phyloP scores from a whole-genome alignment of 2,797 vertebrate genomes.

The Distichodus sexfasciatus region DNA sequence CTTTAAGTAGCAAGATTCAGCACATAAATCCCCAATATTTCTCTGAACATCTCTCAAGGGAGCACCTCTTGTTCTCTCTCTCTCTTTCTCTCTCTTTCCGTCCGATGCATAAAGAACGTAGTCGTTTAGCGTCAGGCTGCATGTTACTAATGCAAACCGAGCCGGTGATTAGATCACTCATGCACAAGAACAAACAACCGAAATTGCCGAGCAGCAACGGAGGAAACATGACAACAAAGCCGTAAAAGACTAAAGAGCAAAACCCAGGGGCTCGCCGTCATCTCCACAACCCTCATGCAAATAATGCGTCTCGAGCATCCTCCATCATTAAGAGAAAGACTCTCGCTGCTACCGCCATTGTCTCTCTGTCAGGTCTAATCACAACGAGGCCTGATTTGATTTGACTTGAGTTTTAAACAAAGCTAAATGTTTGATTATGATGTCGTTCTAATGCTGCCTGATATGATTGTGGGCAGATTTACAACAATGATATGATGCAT shows the following conservation, averaged over 20 bases:
- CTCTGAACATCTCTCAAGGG: too few species aligned
- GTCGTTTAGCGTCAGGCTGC: neutral
- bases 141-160: too few species aligned
- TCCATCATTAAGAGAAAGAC: neutral
- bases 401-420: neutral
- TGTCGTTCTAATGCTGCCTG: neutral
- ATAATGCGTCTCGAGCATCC: neutral
- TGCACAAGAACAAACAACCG: neutral
- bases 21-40: too few species aligned
- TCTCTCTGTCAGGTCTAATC: neutral
- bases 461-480: neutral
- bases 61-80: too few species aligned
- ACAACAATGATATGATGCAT: neutral
- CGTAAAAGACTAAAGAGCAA: neutral
- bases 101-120: neutral
- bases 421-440: neutral
- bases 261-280: neutral
- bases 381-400: conserved; percentile 2
- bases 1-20: too few species aligned
- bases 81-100: too few species aligned
- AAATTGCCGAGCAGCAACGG: neutral
- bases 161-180: neutral
- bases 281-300: neutral
- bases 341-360: neutral
- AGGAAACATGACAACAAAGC: neutral